Base-by-base conservation (phyloP, 2,113 vertebrate species). In the Myxocyprinus asiaticus region DNA sequence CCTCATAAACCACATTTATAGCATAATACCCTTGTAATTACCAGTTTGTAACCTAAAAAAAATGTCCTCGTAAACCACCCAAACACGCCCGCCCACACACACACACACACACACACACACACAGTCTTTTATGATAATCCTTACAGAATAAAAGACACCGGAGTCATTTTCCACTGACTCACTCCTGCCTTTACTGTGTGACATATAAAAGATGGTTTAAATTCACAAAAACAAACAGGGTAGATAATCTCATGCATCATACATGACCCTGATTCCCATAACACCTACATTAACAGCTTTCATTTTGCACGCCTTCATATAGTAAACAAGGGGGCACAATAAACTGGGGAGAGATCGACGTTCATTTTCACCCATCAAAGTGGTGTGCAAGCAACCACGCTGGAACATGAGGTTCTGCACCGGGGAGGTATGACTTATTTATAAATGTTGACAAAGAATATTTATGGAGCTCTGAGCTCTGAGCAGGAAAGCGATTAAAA, bases 371-470 rank as follows among this genome's bases (percentile, higher is more conserved):
- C 51, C n/a, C 15, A 5, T 66, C 12, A 2, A 61, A 17, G 33
- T 50, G 33, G 12, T 59, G 63, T 73, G 43, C 15, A 10, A 15
- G 44, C 22, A 33, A 33, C 22, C 22, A 33, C 3, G 22, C 22
- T 33, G 1, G 22, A 33, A 33, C 22, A 33, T 33, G 22, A 33
- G 1, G 22, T 33, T 33, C 22, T 33, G 3, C 22, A 1, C 22
- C 22, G 22, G 12, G 22, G 56, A 62, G 53, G 17, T 45, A 61
- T 76, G 42, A 69, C 14, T 64, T 73, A 73, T 77, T 56, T 53
- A 53, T 33, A 63, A 58, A 63, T 45, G 68, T 67, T 72, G 73
- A 69, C 70, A 53, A 65, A 69, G 15, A 58, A 67, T 45, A 73
- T 71, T 71, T 44, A 56, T 50, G 50, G 48, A 4, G 56, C 42